Evolutionary conservation across 2,797 vertebrate genomes (phyloP).

Genomic region (Sebastes flavidus): DNA sequence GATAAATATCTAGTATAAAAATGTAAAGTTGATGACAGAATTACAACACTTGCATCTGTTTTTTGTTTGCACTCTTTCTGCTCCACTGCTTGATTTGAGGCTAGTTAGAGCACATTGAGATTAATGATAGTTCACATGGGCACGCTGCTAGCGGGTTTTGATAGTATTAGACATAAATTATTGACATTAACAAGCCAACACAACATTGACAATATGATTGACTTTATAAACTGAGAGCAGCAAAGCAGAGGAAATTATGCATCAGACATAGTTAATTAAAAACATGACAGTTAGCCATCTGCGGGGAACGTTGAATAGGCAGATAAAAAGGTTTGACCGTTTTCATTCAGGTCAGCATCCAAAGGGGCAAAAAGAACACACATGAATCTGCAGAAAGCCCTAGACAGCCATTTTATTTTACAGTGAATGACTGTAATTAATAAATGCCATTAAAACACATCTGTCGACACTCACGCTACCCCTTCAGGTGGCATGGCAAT

Average conservation of each 20-base stretch:
- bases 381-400: conserved; percentile 20
- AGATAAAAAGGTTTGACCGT: conserved; percentile 1
- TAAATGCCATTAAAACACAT: conserved; percentile 66
- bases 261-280: conserved; percentile 2
- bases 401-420: conserved; percentile 23
- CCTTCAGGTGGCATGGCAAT: conserved; percentile 59
- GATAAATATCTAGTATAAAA: background rate
- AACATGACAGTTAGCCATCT: conserved; percentile 8
- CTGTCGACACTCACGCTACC: conserved; percentile 43
- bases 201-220: background rate
- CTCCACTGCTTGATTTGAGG: background rate
- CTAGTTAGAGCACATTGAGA: background rate
- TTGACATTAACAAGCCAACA: background rate
- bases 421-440: conserved; percentile 52
- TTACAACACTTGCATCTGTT: background rate
- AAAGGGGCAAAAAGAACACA: background rate
- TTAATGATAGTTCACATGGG: conserved; percentile 20
- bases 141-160: background rate
- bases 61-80: conserved; percentile 8
- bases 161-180: conserved; percentile 5
- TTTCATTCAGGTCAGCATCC: conserved; percentile 5
- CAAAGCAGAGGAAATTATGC: background rate
- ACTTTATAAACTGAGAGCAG: background rate
- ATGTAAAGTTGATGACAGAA: background rate
- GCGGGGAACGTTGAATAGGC: background rate